A percentile compares a stretch with the other conserved stretches of the same genome.
Evolutionary conservation across 2,797 vertebrate genomes (phyloP).

Genomic region (Melanotaenia trifasciata): DNA sequence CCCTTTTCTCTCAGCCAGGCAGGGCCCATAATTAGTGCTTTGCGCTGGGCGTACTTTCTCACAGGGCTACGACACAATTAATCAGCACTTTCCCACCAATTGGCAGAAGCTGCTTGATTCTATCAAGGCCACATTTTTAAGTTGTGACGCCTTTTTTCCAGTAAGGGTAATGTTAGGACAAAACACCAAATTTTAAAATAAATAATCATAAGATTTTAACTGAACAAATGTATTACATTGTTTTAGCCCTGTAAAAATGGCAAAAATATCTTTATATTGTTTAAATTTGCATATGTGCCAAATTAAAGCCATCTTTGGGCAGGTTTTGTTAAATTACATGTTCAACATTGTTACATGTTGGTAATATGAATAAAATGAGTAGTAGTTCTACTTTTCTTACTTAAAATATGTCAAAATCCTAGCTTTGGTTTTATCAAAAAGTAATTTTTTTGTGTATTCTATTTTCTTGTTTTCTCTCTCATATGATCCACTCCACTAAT

Average conservation of each 20-base stretch:
- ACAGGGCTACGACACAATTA: conserved; percentile 88
- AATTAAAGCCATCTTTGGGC: not conserved
- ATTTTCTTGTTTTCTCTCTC: conserved; percentile 13
- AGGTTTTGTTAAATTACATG: no score
- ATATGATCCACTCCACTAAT: conserved; percentile 3
- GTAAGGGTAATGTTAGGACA: conserved; percentile 40
- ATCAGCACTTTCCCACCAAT: conserved; percentile 89
- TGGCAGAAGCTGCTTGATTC: conserved; percentile 80
- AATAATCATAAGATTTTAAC: not conserved
- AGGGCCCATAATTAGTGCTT: conserved; percentile 87
- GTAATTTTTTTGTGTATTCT: not conserved
- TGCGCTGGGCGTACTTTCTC: conserved; percentile 87
- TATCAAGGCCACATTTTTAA: conserved; percentile 78
- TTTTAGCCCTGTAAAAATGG: not conserved
- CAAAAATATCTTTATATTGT: not conserved
- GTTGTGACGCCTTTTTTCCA: conserved; percentile 60
- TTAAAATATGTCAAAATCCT: not conserved
- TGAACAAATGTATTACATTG: not conserved
- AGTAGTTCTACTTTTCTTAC: not conserved
- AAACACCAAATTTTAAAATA: conserved; percentile 15
- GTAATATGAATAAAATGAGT: not conserved
- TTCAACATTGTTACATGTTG: not conserved
- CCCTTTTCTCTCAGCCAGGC: conserved; percentile 78
- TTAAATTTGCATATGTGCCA: not conserved
- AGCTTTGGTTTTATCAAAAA: not conserved